Conservation (phyloP, 92 coral and sea anemone species). For the Hydrozoanthus gracilis region DNA sequence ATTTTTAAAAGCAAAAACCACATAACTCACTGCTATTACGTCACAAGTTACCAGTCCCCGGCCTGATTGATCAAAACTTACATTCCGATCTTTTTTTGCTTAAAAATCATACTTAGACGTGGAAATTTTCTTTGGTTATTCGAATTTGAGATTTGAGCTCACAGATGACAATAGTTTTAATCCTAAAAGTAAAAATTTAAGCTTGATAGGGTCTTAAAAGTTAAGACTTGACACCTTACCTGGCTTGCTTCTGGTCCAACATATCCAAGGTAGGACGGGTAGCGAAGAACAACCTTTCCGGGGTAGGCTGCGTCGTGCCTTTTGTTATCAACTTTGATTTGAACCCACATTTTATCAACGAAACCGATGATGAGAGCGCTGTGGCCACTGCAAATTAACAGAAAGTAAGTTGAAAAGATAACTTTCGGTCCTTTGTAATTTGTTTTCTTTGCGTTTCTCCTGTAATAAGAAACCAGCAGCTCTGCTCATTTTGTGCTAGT, state of each 20-base stretch:
- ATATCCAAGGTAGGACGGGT: slow-evolving; percentile 77
- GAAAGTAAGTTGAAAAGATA: neutral
- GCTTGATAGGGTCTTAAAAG: too few species aligned
- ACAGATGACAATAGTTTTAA: too few species aligned
- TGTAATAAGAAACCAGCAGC: neutral
- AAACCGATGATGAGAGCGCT: slow-evolving; percentile 67
- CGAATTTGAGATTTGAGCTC: too few species aligned
- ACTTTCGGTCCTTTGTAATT: neutral
- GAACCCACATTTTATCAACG: slow-evolving; percentile 65
- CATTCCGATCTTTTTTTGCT: too few species aligned
- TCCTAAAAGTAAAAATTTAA: too few species aligned
- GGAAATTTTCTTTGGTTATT: too few species aligned
- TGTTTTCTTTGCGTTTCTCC: neutral
- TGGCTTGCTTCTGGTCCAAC: slow-evolving; percentile 57
- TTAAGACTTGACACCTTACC: neutral
- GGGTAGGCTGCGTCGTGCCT: slow-evolving; percentile 90
- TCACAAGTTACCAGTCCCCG: too few species aligned
- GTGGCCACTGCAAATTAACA: slow-evolving; percentile 57
- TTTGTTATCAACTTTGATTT: slow-evolving; percentile 73
- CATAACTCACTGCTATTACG: too few species aligned
- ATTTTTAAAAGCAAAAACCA: too few species aligned
- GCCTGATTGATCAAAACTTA: too few species aligned
- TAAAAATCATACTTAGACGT: too few species aligned
- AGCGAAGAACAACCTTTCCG: slow-evolving; percentile 77
- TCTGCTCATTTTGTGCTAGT: too few species aligned